Conservation (phyloP, 1,140 invertebrate genomes). For the Ostrea edulis region DNA sequence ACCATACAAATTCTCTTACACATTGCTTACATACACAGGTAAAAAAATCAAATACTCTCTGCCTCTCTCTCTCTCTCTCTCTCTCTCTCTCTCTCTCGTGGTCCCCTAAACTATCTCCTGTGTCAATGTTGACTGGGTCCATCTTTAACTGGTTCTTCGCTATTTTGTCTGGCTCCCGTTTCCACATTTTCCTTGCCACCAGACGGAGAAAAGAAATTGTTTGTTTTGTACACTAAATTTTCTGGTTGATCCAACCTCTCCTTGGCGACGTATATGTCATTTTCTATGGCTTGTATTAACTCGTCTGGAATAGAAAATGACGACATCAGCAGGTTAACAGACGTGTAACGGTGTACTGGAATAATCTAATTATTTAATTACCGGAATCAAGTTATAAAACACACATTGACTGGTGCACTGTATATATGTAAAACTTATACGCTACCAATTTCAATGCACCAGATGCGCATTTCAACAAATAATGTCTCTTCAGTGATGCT, state of each 20-base stretch:
- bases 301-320: not conserved
- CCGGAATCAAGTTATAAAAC: not conserved
- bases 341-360: not conserved
- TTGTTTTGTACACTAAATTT: not conserved
- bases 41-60: too few relatives aligned
- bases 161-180: not conserved
- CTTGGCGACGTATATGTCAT: not conserved
- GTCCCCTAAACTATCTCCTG: not conserved
- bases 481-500: too few relatives aligned
- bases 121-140: not conserved
- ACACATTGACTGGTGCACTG: not conserved
- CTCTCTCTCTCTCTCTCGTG: not conserved
- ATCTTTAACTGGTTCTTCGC: constrained; percentile 1
- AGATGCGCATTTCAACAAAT: too few relatives aligned
- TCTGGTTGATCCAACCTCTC: not conserved
- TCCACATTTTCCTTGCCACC: not conserved
- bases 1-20: too few relatives aligned
- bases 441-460: too few relatives aligned
- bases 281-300: constrained; percentile 14
- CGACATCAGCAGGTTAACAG: not conserved
- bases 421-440: not conserved
- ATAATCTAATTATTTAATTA: too few relatives aligned
- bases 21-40: too few relatives aligned
- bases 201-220: constrained; percentile 16
- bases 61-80: not conserved